Percentiles rank a stretch among this genome's conserved stretches.
These are phyloP conservation scores for Artemia sinica DNA, from an alignment of 2,888 invertebrate species.

Conservation along the genomic window DNA sequence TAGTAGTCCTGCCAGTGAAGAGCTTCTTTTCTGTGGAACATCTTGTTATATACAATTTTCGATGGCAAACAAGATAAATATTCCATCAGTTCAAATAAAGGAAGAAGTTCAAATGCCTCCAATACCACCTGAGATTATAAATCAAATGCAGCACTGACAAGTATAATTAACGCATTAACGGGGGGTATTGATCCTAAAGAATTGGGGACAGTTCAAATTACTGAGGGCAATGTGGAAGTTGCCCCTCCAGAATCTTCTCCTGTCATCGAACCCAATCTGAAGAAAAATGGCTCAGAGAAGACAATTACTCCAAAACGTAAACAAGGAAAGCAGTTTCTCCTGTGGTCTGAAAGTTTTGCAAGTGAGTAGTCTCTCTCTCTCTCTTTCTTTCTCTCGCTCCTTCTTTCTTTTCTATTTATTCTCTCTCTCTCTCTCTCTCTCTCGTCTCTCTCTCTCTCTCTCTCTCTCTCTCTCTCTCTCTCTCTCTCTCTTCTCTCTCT, in stretches of 20 bases:
- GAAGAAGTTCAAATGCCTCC: neutral
- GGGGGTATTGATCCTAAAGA: neutral
- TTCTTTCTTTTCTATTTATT: too few relatives aligned
- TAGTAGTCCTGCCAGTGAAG: conserved; percentile 33
- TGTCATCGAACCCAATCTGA: neutral
- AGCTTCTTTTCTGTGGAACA: conserved; percentile 69
- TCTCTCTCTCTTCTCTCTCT: too few relatives aligned
- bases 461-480: too few relatives aligned
- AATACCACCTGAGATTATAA: neutral
- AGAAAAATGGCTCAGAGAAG: neutral
- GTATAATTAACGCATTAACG: neutral
- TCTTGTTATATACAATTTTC: conserved; percentile 75
- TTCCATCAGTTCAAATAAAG: conserved; percentile 18
- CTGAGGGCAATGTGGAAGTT: neutral
- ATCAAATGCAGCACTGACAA: neutral
- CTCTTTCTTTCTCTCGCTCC: conserved; percentile 7
- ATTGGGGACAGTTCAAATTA: neutral
- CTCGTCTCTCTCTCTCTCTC: too few relatives aligned
- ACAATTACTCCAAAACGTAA: neutral
- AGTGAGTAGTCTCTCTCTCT: neutral
- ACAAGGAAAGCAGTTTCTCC: neutral
- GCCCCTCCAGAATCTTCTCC: neutral
- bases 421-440: too few relatives aligned
- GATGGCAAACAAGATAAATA: conserved; percentile 37
- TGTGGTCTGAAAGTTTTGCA: neutral